Evolutionary conservation across 2,888 invertebrate genomes (phyloP).

Genomic region (Thereva nobilitata): DNA sequence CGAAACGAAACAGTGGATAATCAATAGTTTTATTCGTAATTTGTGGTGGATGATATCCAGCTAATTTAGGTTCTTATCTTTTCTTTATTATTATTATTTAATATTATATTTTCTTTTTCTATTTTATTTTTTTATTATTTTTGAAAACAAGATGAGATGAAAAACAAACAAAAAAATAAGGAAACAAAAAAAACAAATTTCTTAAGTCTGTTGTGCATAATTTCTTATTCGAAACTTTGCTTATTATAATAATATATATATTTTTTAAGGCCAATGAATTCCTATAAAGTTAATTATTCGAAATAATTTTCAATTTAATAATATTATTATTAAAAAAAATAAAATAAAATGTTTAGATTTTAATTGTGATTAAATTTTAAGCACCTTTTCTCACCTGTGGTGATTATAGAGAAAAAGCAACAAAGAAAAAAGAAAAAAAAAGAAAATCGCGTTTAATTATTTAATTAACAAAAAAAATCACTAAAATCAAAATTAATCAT

Average conservation of each 20-base stretch:
- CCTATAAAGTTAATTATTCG: conserved; percentile 50
- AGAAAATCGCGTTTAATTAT: too few relatives aligned
- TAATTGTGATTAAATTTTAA: conserved; percentile 28
- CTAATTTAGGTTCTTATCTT: neutral
- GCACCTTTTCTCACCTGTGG: conserved; percentile 34
- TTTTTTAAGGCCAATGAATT: conserved; percentile 50
- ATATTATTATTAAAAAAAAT: conserved; percentile 4
- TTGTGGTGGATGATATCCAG: neutral
- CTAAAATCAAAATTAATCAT: too few relatives aligned
- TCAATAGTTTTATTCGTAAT: conserved; percentile 19
- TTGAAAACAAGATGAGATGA: too few relatives aligned
- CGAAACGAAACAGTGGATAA: conserved; percentile 2
- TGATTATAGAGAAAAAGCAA: conserved; percentile 4
- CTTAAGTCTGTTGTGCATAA: conserved; percentile 34
- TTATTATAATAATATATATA: neutral
- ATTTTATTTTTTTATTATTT: conserved; percentile 25
- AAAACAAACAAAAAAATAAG: neutral
- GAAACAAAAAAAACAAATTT: neutral
- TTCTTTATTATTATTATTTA: neutral
- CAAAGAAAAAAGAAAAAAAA: too few relatives aligned
- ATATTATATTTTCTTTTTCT: conserved; percentile 25
- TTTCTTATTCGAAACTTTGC: conserved; percentile 31
- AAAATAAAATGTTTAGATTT: conserved; percentile 11
- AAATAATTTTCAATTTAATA: conserved; percentile 22
- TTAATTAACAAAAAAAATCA: too few relatives aligned